A percentile compares a stretch with the other conserved stretches of the same genome.
phyloP scores from a whole-genome alignment of 92 coral and sea anemone genomes.

The Micromussa lordhowensis region DNA sequence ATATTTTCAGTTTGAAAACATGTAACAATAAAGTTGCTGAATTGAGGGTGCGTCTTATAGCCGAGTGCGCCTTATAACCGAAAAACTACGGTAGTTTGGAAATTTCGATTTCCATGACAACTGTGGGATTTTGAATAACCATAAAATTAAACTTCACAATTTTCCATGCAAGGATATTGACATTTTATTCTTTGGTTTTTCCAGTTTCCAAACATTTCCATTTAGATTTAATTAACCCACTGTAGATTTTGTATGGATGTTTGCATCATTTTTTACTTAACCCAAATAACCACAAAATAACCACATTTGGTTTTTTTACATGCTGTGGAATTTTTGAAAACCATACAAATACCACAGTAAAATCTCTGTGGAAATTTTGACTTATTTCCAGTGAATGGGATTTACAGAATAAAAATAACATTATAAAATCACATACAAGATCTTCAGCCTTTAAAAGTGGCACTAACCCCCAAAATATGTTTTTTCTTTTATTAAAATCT shows the following conservation, averaged over 20 bases:
- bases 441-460: too few relatives aligned
- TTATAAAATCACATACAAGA: too few relatives aligned
- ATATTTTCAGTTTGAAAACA: too few relatives aligned
- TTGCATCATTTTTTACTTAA: neutral
- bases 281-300: constrained; percentile 4
- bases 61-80: too few relatives aligned
- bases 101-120: constrained; percentile 16
- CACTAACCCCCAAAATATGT: too few relatives aligned
- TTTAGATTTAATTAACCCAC: neutral
- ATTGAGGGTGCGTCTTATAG: too few relatives aligned
- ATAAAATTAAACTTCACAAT: neutral
- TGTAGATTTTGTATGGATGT: constrained; percentile 4
- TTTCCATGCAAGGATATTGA: constrained; percentile 26
- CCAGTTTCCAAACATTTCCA: neutral
- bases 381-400: neutral
- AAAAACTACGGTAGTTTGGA: too few relatives aligned
- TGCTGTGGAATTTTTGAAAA: constrained; percentile 5
- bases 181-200: neutral
- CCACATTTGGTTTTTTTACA: constrained; percentile 2
- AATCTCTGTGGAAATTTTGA: constrained; percentile 7
- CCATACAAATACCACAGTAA: constrained; percentile 5
- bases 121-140: constrained; percentile 29
- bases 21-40: too few relatives aligned
- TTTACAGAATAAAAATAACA: too few relatives aligned
- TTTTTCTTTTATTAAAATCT: too few relatives aligned